A percentile compares a stretch with the other conserved stretches of the same genome.
Conservation (phyloP, 2,113 vertebrate genomes). For the Pituophis catenifer region DNA sequence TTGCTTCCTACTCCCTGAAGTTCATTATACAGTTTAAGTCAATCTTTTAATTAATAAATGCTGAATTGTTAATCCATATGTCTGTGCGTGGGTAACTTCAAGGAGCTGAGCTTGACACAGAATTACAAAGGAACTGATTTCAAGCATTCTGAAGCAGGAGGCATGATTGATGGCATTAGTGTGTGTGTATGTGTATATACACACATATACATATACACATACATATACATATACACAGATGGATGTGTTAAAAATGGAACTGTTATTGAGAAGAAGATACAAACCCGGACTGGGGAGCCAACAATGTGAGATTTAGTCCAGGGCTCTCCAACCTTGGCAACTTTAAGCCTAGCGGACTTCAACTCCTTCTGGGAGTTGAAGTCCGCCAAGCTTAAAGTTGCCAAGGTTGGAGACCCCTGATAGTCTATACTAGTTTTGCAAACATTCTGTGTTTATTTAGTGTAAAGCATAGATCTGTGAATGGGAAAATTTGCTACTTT, state of each 20-base stretch:
- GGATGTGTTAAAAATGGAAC: not conserved
- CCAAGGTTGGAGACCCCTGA: too few relatives aligned
- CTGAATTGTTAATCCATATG: not conserved
- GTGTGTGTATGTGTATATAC: not conserved
- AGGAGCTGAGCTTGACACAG: not conserved
- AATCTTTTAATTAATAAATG: conserved; percentile 4
- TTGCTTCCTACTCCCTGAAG: not conserved
- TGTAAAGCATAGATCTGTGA: not conserved
- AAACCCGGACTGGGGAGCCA: too few relatives aligned
- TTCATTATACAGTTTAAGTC: not conserved
- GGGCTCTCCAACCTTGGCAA: too few relatives aligned
- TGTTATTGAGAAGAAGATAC: not conserved
- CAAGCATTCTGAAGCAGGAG: not conserved
- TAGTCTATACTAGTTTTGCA: not conserved
- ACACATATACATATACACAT: not conserved
- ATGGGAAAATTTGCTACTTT: not conserved
- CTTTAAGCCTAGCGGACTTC: too few relatives aligned
- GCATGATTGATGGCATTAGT: not conserved
- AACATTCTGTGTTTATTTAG: not conserved
- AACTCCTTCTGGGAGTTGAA: too few relatives aligned
- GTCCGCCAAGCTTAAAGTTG: too few relatives aligned
- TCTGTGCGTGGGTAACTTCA: not conserved
- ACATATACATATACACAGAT: not conserved
- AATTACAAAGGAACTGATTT: not conserved
- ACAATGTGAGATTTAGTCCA: not conserved